Conservation (phyloP, 2,113 vertebrate genomes). For the Hiodon alosoides region DNA sequence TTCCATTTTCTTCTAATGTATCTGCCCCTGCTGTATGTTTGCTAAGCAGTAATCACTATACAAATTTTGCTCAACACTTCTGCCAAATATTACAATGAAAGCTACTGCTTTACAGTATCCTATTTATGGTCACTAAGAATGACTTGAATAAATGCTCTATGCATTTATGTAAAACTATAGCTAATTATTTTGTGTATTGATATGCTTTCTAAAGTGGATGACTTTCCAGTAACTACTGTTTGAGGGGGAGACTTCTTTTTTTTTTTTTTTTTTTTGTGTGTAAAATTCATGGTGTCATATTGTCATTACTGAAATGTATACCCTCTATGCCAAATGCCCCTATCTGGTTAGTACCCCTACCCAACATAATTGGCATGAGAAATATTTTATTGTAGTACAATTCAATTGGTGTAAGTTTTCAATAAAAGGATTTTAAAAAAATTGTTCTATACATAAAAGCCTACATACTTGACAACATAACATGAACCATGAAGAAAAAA, state of each 20-base stretch:
- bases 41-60: background rate
- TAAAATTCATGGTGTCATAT: slow-evolving; percentile 3
- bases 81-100: slow-evolving; percentile 21
- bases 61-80: background rate
- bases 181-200: slow-evolving; percentile 13
- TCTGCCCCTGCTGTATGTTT: background rate
- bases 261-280: background rate
- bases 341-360: background rate
- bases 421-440: slow-evolving; percentile 25
- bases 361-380: background rate
- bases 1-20: background rate
- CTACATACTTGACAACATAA: too few species aligned
- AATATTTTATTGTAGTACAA: slow-evolving; percentile 22
- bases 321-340: slow-evolving; percentile 10
- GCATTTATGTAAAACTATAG: background rate
- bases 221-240: background rate
- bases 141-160: background rate
- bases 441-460: background rate
- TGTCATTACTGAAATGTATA: background rate
- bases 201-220: background rate
- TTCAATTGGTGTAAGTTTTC: slow-evolving; percentile 27
- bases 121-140: background rate
- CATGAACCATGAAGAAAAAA: background rate
- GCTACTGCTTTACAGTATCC: background rate
- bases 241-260: background rate